Evolutionary conservation across 2,888 invertebrate species (phyloP), one percentile per base, ranked within the genome.

Genomic region (Sinelater perroti): DNA sequence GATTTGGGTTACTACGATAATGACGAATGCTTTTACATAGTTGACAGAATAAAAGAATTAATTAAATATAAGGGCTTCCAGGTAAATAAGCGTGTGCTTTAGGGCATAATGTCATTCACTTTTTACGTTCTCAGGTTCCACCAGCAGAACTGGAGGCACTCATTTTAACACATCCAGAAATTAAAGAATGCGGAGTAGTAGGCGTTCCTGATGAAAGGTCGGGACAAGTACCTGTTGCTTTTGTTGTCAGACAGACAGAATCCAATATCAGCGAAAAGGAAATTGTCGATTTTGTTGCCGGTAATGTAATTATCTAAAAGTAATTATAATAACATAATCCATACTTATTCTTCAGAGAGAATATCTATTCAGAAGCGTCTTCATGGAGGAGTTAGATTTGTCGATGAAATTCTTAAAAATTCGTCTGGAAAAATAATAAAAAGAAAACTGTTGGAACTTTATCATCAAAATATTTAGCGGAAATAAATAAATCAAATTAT

Each of bases 1-100:
- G 94, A 94, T 73, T 80, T 93, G 63, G 93, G 90, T 1, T 91
- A 89, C 74, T 90, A 86, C 65, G 91, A 93, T 70, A 75, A 83
- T 1, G 85, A 91, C 10, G 87, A 87, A 0, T 86, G 82, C 73
- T 89, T 91, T 76, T 92, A 83, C 69, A 86, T 93, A 63, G 88
- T 91, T 1, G 93, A 93, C 73, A 80, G 94, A 61, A 79, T 93
- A 11, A 94, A 94, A 74, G 93, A 94, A 72, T 84, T 95, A 24
- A 93, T 94, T 70, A 95, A 94, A 76, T 92, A 90, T 71, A 93
- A 93, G 74, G 92, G 88, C 21, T 89, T 86, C 69, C 87, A 90
- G 83, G 89, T 90, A 24, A 24, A 1, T 3, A 21, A 10, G 6
- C 6, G n/a, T 31, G 14, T 31, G 2, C 14, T 1, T 2, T n/a